Evolutionary conservation across 1,140 invertebrate genomes (phyloP), one percentile per base, ranked within the genome.

Genomic region (Drosophila watanabei): DNA sequence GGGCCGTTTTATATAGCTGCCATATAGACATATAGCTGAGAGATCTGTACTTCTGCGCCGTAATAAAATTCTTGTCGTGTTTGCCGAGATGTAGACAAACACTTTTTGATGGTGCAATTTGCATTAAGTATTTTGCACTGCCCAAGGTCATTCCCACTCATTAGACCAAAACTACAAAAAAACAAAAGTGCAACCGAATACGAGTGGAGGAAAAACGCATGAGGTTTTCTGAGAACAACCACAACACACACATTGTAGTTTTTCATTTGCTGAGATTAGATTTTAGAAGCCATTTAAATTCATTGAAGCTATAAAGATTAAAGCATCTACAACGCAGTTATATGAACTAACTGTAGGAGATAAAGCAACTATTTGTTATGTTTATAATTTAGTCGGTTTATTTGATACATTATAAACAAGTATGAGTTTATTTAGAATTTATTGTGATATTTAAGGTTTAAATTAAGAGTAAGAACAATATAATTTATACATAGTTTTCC

Each of bases 11-110:
- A 78, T 78, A 78, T 78, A 69, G 57, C 75, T 24, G 32, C 75
- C 75, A 78, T 78, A 78, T 78, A 78, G 32, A 75, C 75, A 78
- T 78, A 78, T 78, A 78, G 75, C 33, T 43, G 75, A 78, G 75
- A 78, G 51, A 56, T 78, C 49, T 57, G 39, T 37, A 33, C 60
- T 61, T 77, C 39, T 78, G 56, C 75, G 75, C 39, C 75, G 75
- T 61, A 69, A 78, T 73, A 32, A 72, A 73, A 72, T 73, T 72
- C 52, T 37, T 32, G 20, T 20, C 28, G 45, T 73, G 70, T 73
- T 73, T 73, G 68, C 70, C 68, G 70, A 39, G 57, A 56, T 78
- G 58, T 62, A 78, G 75, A 49, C 75, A 78, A 78, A 78, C 75
- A 78, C 51, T 62, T 77, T 48, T 57, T 32, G 73, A 60, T 54